A percentile compares a stretch with the other conserved stretches of the same genome.
Conservation (phyloP, 2,888 invertebrate species). For the Ichneumon xanthorius region DNA sequence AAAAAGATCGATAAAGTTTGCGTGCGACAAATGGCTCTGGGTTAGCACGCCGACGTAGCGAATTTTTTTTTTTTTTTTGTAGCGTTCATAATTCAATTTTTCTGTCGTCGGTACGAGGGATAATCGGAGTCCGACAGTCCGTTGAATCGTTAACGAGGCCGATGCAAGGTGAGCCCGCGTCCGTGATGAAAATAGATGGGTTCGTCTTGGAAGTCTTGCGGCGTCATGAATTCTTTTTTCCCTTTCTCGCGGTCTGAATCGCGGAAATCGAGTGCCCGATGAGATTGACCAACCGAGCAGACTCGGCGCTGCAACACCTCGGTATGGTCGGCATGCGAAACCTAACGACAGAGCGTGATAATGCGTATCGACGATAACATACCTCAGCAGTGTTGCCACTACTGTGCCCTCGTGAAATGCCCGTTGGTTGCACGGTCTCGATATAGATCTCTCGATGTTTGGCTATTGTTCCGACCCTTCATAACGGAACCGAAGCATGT, state of each 20-base stretch:
- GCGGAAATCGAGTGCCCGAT: conserved; percentile 22
- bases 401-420: conserved; percentile 43
- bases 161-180: background rate
- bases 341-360: conserved; percentile 48
- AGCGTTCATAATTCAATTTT: background rate
- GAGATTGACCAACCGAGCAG: conserved; percentile 35
- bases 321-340: conserved; percentile 49
- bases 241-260: conserved; percentile 13
- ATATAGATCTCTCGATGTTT: conserved; percentile 52
- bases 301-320: background rate
- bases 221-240: conserved; percentile 16
- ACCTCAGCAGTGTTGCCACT: background rate
- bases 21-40: too few relatives aligned
- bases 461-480: conserved; percentile 6
- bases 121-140: background rate
- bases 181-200: conserved; percentile 30
- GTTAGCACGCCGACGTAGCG: background rate
- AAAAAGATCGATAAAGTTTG: too few relatives aligned
- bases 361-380: conserved; percentile 50
- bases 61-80: background rate
- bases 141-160: background rate
- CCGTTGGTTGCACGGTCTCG: conserved; percentile 11
- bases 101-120: background rate
- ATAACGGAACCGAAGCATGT: too few relatives aligned
- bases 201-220: conserved; percentile 17